Base-by-base conservation (phyloP, 2,888 invertebrate genomes). In the Melanostoma mellinum region DNA sequence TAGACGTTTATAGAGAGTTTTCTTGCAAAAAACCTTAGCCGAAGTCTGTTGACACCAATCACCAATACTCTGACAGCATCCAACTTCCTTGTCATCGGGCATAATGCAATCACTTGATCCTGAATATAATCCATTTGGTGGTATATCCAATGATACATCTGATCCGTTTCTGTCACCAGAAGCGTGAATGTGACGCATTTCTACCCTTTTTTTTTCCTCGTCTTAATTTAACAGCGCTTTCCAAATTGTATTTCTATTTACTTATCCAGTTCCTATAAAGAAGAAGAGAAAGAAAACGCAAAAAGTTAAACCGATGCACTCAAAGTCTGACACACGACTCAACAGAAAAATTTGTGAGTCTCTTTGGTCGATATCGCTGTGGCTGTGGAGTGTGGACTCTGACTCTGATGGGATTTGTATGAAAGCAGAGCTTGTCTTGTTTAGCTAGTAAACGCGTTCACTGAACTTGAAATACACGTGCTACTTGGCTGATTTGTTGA, bases 1-100 rank as follows among this genome's bases (percentile, higher is more conserved):
- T 50, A 97, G 88, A 55, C 96, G 93, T 89, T 95, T 95, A 90
- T 94, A 93, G 36, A 97, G 92, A 67, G 94, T 94, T 91, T 95
- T 96, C 88, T 93, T 94, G 81, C 95, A 95, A 88, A 94, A 94
- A 30, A 91, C 88, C 78, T 92, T 93, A 4, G 93, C 91, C 3
- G 92, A 91, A 82, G 93, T 90, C 10, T 91, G 89, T 46, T 85
- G 82, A 52, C 87, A 75, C 88, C 88, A 88, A 65, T 86, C 76
- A 3, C 81, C 86, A 71, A 89, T 87, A 38, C 88, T 86, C 71
- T 88, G 87, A 10, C 88, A 87, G 36, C 88, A 89, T 33, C 78
- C 86, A 6, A 42, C 53, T 32, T 88, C 88, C 79, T 89, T 89
- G 75, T 89, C 90, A 67, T 93, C 92, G 33, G 93, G 88, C 56